A percentile compares a stretch with the other conserved stretches of the same genome.
These are phyloP conservation scores for Hypercompe scribonia DNA, from an alignment of 2,888 invertebrate genomes.

Conservation along the genomic window DNA sequence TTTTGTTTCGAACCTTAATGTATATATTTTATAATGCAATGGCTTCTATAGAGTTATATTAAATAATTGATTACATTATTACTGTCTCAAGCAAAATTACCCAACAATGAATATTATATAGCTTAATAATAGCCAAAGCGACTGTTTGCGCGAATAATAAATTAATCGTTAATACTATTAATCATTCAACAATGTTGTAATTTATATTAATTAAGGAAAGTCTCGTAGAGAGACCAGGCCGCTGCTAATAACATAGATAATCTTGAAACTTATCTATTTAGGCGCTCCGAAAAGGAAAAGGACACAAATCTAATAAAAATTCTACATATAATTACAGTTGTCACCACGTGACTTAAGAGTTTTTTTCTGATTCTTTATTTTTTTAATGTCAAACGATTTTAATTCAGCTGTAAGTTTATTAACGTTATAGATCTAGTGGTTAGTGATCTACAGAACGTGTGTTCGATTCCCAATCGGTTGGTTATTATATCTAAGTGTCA, in stretches of 20 bases:
- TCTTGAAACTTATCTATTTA: slow-evolving; percentile 11
- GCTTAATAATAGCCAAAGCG: slow-evolving; percentile 34
- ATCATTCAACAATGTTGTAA: slow-evolving; percentile 69
- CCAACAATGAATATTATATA: slow-evolving; percentile 14
- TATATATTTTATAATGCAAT: background rate
- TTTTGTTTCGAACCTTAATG: background rate
- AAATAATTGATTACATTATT: background rate
- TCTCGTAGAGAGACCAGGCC: slow-evolving; percentile 39
- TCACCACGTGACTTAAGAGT: too few relatives aligned
- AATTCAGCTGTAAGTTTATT: too few relatives aligned
- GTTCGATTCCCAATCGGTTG: too few relatives aligned
- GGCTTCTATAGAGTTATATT: background rate
- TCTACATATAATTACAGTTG: too few relatives aligned
- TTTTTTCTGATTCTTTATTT: too few relatives aligned
- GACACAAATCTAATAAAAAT: background rate
- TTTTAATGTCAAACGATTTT: too few relatives aligned
- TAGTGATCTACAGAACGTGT: too few relatives aligned
- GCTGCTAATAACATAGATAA: slow-evolving; percentile 31
- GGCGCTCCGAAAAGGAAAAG: background rate
- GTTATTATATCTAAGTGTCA: too few relatives aligned
- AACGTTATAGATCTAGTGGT: too few relatives aligned
- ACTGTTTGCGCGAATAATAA: slow-evolving; percentile 47
- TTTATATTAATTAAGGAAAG: slow-evolving; percentile 72
- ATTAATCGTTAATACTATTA: slow-evolving; percentile 60
- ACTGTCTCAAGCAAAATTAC: slow-evolving; percentile 1